phyloP scores from a whole-genome alignment of 2,888 invertebrate genomes.

The Hecatera dysodea region DNA sequence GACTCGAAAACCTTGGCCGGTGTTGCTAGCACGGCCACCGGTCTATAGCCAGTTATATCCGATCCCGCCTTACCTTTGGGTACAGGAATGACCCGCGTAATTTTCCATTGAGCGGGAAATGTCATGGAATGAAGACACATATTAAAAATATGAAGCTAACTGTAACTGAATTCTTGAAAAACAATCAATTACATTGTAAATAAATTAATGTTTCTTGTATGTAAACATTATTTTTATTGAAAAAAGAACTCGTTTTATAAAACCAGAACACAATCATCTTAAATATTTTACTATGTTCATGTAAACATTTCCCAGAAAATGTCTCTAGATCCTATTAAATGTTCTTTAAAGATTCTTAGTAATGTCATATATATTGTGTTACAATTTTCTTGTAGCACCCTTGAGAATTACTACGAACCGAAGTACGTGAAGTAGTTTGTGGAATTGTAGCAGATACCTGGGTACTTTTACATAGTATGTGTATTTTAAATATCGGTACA shows the following conservation, averaged over 20 bases:
- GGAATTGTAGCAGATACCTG: background rate
- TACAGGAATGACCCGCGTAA: too few relatives aligned
- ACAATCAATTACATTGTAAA: background rate
- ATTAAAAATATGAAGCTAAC: too few relatives aligned
- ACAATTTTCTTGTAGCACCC: background rate
- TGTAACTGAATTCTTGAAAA: background rate
- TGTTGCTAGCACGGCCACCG: too few relatives aligned
- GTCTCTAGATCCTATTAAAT: background rate
- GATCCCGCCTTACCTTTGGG: too few relatives aligned
- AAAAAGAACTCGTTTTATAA: background rate
- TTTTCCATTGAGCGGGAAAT: too few relatives aligned
- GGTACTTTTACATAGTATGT: background rate
- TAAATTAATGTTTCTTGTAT: background rate
- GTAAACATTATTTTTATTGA: background rate
- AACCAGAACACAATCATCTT: background rate
- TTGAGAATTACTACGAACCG: conserved; percentile 4
- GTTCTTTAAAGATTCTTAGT: background rate
- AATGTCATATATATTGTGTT: background rate
- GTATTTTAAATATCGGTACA: background rate
- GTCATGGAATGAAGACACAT: too few relatives aligned
- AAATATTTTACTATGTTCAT: background rate
- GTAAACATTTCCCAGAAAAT: conserved; percentile 4
- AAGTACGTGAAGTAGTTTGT: background rate
- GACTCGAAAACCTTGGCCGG: too few relatives aligned
- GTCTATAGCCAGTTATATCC: too few relatives aligned